These are phyloP conservation scores for Orgyia antiqua DNA, from an alignment of 2,888 invertebrate genomes.

Conservation along the genomic window DNA sequence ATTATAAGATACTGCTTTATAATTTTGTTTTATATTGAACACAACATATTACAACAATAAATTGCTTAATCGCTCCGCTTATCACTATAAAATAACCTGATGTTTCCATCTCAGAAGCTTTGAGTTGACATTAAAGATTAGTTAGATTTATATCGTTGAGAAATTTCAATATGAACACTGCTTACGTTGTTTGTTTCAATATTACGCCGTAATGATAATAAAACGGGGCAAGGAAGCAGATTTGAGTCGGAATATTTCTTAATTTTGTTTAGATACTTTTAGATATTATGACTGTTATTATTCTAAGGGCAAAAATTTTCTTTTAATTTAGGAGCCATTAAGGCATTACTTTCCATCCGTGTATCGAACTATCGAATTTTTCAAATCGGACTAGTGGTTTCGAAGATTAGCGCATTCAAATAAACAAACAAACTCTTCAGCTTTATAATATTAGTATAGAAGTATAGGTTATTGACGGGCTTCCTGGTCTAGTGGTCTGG, in stretches of 20 bases:
- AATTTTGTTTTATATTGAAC: not conserved
- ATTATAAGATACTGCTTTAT: too few species aligned
- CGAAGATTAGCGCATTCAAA: too few species aligned
- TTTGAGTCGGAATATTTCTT: slow-evolving; percentile 23
- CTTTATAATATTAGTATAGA: too few species aligned
- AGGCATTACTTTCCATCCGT: too few species aligned
- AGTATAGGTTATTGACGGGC: too few species aligned
- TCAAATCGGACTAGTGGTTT: too few species aligned
- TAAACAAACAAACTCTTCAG: too few species aligned
- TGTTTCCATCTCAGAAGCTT: slow-evolving; percentile 22
- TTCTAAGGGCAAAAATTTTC: too few species aligned
- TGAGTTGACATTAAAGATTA: slow-evolving; percentile 45
- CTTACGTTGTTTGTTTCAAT: slow-evolving; percentile 6
- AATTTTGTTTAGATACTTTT: slow-evolving; percentile 41
- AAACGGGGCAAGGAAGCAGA: slow-evolving; percentile 8
- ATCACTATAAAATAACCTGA: slow-evolving; percentile 8
- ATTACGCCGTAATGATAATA: slow-evolving; percentile 4
- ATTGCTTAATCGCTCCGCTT: slow-evolving; percentile 23
- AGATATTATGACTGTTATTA: too few species aligned
- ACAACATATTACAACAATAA: not conserved
- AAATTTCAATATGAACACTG: slow-evolving; percentile 34
- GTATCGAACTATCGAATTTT: too few species aligned
- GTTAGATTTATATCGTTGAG: slow-evolving; percentile 30
- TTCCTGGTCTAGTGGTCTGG: too few species aligned
- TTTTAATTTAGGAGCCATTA: too few species aligned